These are phyloP conservation scores for Zosterops hypoxanthus DNA, from an alignment of 2,113 vertebrate species.

Conservation along the genomic window DNA sequence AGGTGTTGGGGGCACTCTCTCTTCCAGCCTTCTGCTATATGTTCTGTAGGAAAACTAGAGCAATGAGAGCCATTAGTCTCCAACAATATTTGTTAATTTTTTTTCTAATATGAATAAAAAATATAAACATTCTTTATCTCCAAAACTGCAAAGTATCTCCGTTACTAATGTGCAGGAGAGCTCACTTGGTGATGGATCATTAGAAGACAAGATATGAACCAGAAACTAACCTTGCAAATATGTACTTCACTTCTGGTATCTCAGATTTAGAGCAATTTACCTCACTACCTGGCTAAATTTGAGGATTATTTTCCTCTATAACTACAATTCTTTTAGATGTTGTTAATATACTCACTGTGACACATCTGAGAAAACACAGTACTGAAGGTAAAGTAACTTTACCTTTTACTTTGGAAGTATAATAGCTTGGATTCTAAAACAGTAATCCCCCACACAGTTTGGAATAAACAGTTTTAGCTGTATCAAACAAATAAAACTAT, in stretches of 20 bases:
- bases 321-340: not conserved
- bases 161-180: not conserved
- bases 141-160: not conserved
- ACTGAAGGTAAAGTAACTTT: not conserved
- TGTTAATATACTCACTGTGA: not conserved
- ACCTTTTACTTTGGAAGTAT: not conserved
- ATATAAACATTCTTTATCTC: not conserved
- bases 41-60: not conserved
- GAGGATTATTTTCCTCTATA: not conserved
- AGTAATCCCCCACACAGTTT: not conserved
- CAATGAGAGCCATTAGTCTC: rapidly evolving
- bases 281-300: not conserved
- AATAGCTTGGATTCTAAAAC: not conserved
- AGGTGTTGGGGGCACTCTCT: not conserved
- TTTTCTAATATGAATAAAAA: not conserved
- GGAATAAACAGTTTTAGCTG: not conserved
- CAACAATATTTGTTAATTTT: not conserved
- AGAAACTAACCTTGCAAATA: not conserved
- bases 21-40: not conserved
- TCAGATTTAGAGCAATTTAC: not conserved
- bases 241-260: not conserved
- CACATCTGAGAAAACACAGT: not conserved
- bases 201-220: not conserved
- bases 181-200: not conserved
- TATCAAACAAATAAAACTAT: not conserved